A percentile compares a stretch with the other conserved stretches of the same genome.
Evolutionary conservation across 2,888 invertebrate genomes (phyloP).

Genomic region (Pollenia amentaria): DNA sequence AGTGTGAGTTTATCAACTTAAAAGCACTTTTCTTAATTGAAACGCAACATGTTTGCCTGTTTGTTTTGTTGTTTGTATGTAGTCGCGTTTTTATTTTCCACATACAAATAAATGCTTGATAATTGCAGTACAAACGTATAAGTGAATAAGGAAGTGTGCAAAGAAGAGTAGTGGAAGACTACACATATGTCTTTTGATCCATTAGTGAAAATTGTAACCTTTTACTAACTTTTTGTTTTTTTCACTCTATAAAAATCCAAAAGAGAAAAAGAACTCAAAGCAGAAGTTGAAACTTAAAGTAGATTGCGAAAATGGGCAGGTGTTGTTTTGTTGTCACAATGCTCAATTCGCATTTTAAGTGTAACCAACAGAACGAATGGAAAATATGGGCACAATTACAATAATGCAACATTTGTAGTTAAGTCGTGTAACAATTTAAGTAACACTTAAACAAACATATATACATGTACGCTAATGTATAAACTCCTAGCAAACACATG

Average conservation of each 20-base stretch:
- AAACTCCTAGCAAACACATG: no score
- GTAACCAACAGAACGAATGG: background rate
- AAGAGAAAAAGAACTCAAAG: constrained; percentile 14
- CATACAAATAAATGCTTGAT: constrained; percentile 16
- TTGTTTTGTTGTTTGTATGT: background rate
- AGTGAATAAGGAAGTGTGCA: background rate
- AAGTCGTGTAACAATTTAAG: constrained; percentile 72
- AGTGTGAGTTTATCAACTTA: constrained; percentile 59
- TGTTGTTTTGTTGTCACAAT: constrained; percentile 25
- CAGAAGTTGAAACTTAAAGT: constrained; percentile 28
- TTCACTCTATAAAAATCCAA: constrained; percentile 19
- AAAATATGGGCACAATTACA: constrained; percentile 17
- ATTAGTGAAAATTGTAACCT: constrained; percentile 72
- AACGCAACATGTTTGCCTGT: constrained; percentile 61
- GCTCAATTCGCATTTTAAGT: constrained; percentile 23
- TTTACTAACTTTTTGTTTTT: constrained; percentile 40
- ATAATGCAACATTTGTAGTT: constrained; percentile 57
- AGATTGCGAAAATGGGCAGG: constrained; percentile 35
- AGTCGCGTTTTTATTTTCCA: constrained; percentile 41
- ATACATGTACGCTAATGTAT: background rate
- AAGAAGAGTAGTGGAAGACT: constrained; percentile 12
- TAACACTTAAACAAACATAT: constrained; percentile 58
- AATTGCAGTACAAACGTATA: constrained; percentile 3
- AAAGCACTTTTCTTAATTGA: constrained; percentile 74
- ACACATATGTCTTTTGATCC: constrained; percentile 67